Evolutionary conservation across 1,140 invertebrate genomes (phyloP).

Genomic region (Pristionchus pacificus): DNA sequence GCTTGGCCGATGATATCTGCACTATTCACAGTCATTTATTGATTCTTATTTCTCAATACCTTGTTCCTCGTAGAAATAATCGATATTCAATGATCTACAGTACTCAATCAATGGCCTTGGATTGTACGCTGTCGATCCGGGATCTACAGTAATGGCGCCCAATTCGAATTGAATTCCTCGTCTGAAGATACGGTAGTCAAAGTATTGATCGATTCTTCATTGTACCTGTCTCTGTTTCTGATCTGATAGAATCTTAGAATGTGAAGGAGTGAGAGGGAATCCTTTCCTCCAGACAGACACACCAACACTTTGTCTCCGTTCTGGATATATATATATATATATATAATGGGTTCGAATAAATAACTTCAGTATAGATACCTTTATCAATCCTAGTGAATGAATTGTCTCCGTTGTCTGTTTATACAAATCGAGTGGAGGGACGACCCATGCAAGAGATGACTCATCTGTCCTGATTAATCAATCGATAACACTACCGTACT

Average conservation of each 20-base stretch:
- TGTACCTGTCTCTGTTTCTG: conserved; percentile 61
- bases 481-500: too few relatives aligned
- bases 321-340: conserved; percentile 43
- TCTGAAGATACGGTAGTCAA: not conserved
- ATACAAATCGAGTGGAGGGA: conserved; percentile 30
- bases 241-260: conserved; percentile 78
- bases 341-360: not conserved
- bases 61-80: conserved; percentile 72
- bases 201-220: conserved; percentile 42
- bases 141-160: conserved; percentile 72
- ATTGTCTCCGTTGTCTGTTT: conserved; percentile 65
- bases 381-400: conserved; percentile 78
- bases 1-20: conserved; percentile 63
- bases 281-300: conserved; percentile 77
- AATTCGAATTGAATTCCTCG: conserved; percentile 65
- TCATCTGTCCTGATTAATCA: conserved; percentile 15
- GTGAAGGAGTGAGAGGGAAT: conserved; percentile 77
- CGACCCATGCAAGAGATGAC: conserved; percentile 15
- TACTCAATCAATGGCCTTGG: conserved; percentile 69
- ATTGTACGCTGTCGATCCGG: conserved; percentile 66
- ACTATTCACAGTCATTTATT: conserved; percentile 27
- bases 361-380: not conserved
- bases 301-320: conserved; percentile 77
- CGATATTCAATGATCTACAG: conserved; percentile 67
- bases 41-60: too few relatives aligned